Evolutionary conservation across 2,888 invertebrate species (phyloP), one percentile per base, ranked within the genome.

Genomic region (Tetranychus piercei): DNA sequence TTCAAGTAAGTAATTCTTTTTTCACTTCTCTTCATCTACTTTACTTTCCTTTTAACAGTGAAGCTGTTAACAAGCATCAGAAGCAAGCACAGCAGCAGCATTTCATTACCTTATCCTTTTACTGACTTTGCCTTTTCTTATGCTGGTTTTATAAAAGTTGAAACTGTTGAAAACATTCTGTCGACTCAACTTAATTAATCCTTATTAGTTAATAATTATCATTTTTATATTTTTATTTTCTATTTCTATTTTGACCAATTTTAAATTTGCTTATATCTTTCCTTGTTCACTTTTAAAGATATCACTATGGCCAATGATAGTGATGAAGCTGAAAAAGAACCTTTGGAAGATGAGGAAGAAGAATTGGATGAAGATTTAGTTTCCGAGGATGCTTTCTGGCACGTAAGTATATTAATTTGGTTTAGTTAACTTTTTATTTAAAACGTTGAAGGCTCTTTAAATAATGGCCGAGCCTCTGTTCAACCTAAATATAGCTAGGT

Each of bases 381-480:
- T 65, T 44, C 64, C 18, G 73, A 73, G n/a, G 55, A 73, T 73
- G 75, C 73, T 34, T 73, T 75, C 66, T 75, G 75, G 75, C 75
- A 75, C 71, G 75, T 75, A 73, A 70, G 72, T 65, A 43, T 18
- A 45, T 44, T 67, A 15, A 73, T 34, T 34, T 34, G 34, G 34
- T 34, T 34, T 5, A 74, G 3, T 69, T 34, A 20, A 55, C 23
- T 71, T 23, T 71, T n/a, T 4, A 34, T 34, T 34, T 55, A 6
- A 45, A 55, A 44, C 22, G 9, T 7, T 55, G 22, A 44, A 7
- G 8, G 15, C 44, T 9, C 23, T 9, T 67, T 67, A 44, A 7
- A 44, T n/a, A 20, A n/a, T 72, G 22, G 23, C 6, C 20, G 45
- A 72, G 72, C 44, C 55, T 55, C 2, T 9, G 55, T 15, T 55